Evolutionary conservation across 2,888 invertebrate genomes (phyloP), one percentile per base, ranked within the genome.

Genomic region (Oscheius myriophilus): DNA sequence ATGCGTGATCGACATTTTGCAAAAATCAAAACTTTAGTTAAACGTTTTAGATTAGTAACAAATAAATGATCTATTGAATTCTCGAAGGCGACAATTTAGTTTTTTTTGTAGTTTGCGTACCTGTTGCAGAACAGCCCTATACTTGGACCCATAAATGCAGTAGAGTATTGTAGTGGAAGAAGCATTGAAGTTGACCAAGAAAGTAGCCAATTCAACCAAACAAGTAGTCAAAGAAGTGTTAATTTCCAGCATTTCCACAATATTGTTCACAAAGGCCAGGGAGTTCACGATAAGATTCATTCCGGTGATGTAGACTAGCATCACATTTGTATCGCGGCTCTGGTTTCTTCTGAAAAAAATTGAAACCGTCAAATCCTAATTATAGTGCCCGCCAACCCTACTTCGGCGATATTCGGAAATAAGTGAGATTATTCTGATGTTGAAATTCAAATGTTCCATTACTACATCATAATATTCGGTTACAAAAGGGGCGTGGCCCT

Each of bases 291-390:
- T 55, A 33, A 84, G 70, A 62, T 83, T 83, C 43, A 80, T 78
- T 7, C 78, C 73, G 25, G 81, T 83, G 55, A 84, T 83, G 18
- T 81, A 81, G 41, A 82, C 75, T 45, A 84, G 73, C 84, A 84
- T 84, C 0, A 82, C 69, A 11, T 83, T 81, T 23, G 81, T 78
- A 39, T 79, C 79, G 2, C 57, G 14, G 41, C 41, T n/a, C 41
- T 57, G 57, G 7, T 16, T 53, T 21, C 53, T 53, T 53, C 53
- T 53, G 25, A 6, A 53, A 53, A 18, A n/a, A n/a, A n/a, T n/a
- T n/a, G n/a, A n/a, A n/a, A n/a, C n/a, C n/a, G n/a, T n/a, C n/a
- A n/a, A n/a, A n/a, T n/a, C n/a, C n/a, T n/a, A n/a, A n/a, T n/a
- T n/a, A n/a, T n/a, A n/a, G n/a, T n/a, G n/a, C n/a, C n/a, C n/a